Evolutionary conservation across 2,888 invertebrate species (phyloP).

Genomic region (Enchytraeus crypticus): DNA sequence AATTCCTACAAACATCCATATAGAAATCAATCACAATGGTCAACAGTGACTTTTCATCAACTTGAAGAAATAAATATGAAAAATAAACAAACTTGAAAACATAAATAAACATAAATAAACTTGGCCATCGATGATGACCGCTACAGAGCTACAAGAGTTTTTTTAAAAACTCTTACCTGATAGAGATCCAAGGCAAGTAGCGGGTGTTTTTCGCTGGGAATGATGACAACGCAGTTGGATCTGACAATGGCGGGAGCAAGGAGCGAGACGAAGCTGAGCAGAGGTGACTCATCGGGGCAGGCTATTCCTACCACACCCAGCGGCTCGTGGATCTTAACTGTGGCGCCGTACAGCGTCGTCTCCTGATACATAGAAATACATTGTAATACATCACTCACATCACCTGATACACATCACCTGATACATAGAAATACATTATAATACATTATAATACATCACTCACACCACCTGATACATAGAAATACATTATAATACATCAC

Average conservation of each 20-base stretch:
- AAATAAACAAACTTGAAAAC: neutral
- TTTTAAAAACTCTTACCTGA: constrained; percentile 41
- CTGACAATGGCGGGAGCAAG: constrained; percentile 48
- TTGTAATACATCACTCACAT: too few species aligned
- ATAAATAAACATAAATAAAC: neutral
- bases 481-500: too few species aligned
- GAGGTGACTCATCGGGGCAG: constrained; percentile 47
- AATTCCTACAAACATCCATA: too few species aligned
- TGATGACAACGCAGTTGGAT: constrained; percentile 48
- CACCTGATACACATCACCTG: too few species aligned
- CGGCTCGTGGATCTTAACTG: constrained; percentile 47
- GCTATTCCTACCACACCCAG: constrained; percentile 50
- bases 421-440: too few species aligned
- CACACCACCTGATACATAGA: too few species aligned
- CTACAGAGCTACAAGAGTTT: neutral
- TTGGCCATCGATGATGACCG: neutral
- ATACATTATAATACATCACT: too few species aligned
- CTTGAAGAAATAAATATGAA: too few species aligned
- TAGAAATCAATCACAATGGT: too few species aligned
- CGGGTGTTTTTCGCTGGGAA: constrained; percentile 48
- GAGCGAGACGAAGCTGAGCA: constrained; percentile 49
- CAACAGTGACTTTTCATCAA: too few species aligned
- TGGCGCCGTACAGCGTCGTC: constrained; percentile 47
- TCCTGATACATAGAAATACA: constrained; percentile 32
- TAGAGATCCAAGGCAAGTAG: constrained; percentile 46